Base-by-base conservation (phyloP, 2,888 invertebrate species). In the Azorinus chamasolen region DNA sequence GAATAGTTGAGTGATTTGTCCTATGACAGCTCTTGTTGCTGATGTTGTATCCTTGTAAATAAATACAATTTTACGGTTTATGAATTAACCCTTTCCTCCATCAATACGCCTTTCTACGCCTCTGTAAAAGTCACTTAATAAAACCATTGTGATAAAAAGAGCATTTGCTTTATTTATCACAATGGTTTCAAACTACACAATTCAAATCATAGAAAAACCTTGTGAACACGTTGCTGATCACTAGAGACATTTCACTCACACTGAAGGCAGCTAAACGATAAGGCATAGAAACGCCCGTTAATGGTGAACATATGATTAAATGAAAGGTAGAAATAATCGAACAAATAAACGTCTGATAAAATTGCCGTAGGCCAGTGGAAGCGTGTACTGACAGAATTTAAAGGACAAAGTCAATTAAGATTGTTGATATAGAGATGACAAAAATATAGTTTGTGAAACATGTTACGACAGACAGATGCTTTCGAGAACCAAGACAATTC, bases 371-470 rank as follows among this genome's bases (percentile, higher is more conserved):
- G 64, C 45, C 59, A 59, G 45, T 65, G 65, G 65, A 54, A 65
- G 32, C 46, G 65, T 20, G 65, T 65, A 2, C 43, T 27, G n/a
- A 32, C 32, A 3, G 25, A 61, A 3, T 62, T 62, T 2, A 74
- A 68, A 37, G 66, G 61, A 16, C 46, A 45, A 18, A 59, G 18
- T 5, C 55, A 65, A 65, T 65, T 55, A 65, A 65, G 57, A 32
- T 65, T 16, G 48, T 65, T 14, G 45, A 65, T 37, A 25, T 20
- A 24, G 22, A 18, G 1, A 65, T 55, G 65, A 55, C 43, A 6
- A 43, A 43, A 32, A 18, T 2, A 45, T 55, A 55, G 48, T 65
- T 55, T 65, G 59, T 59, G 5, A 18, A 25, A 2, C 55, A 64
- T 43, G 6, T 54, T 12, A 45, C 3, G 24, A 46, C 65, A 65